Percentiles rank a stretch among this genome's conserved stretches.
phyloP scores from a whole-genome alignment of 2,888 invertebrate species.

The Campaea margaritaria region DNA sequence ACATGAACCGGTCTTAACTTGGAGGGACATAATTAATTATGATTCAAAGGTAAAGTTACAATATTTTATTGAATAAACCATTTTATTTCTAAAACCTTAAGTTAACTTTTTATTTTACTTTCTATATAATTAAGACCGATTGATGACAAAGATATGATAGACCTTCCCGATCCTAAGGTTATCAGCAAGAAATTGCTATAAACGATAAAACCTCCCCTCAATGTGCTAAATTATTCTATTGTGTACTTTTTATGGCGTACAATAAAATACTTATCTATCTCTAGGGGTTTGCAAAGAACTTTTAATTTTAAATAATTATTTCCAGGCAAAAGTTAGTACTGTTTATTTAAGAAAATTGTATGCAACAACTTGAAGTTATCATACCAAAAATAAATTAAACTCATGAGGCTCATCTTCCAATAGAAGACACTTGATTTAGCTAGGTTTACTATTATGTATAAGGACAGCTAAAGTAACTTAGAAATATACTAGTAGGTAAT shows the following conservation, averaged over 20 bases:
- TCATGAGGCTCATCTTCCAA: slow-evolving; percentile 73
- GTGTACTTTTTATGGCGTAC: not conserved
- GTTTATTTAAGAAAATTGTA: slow-evolving; percentile 81
- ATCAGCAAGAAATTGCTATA: too few relatives aligned
- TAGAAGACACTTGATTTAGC: slow-evolving; percentile 72
- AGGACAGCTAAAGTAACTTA: slow-evolving; percentile 79
- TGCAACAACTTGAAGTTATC: slow-evolving; percentile 82
- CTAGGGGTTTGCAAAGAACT: slow-evolving; percentile 20
- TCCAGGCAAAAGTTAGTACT: slow-evolving; percentile 81
- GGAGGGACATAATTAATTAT: too few relatives aligned
- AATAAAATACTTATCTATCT: not conserved
- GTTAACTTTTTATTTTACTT: not conserved
- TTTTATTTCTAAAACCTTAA: too few relatives aligned
- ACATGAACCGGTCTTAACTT: too few relatives aligned
- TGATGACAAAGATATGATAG: too few relatives aligned
- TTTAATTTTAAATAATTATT: slow-evolving; percentile 59
- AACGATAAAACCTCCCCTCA: too few relatives aligned
- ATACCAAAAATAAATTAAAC: slow-evolving; percentile 83
- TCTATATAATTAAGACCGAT: not conserved
- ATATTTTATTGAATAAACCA: too few relatives aligned
- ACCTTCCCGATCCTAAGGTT: too few relatives aligned
- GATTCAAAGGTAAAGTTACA: too few relatives aligned
- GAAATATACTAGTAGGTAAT: slow-evolving; percentile 73
- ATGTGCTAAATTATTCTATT: too few relatives aligned
- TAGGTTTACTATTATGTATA: slow-evolving; percentile 67